Evolutionary conservation across 2,888 invertebrate species (phyloP), one percentile per base, ranked within the genome.

Genomic region (Anagyrus pseudococci): DNA sequence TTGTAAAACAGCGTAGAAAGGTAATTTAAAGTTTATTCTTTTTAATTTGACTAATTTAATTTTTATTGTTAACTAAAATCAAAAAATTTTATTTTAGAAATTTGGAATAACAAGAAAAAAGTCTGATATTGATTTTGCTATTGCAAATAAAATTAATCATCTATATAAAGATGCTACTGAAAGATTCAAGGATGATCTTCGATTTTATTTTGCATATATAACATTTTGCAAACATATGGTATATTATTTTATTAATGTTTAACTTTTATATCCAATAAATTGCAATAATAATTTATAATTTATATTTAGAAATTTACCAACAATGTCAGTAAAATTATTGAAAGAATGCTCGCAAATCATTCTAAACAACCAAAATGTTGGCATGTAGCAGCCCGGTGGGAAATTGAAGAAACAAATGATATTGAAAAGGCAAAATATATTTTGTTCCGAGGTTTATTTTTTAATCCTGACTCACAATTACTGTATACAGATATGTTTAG

Each of bases 321-420:
- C 19, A 76, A 71, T 26, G 77, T 81, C 6, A 81, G 80, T 66
- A 72, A 77, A 13, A 78, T 81, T 66, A 75, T 83, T 33, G 75
- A 76, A 0, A 76, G 76, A 58, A 81, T 84, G 82, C 76, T 85
- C 4, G 76, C 90, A 86, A 84, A 88, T 7, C 91, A 93, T 76
- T 87, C 89, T 15, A 87, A 90, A 54, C 89, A 89, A 70, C 88
- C 89, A 13, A 86, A 89, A 69, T 83, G 90, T 66, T 96, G 94
- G 93, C 86, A 89, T 61, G 82, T 89, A 69, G 93, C 94, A 0
- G 92, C 92, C 10, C 86, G 87, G 70, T 93, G 89, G 88, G 92
- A 93, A 78, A 86, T 87, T 56, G 86, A 89, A 71, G 88, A 89
- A 66, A 86, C 86, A 66, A 83, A 86, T 33, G 89, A 90, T 69